Conservation (phyloP, 2,113 vertebrate genomes). For the Chlorocebus sabaeus region DNA sequence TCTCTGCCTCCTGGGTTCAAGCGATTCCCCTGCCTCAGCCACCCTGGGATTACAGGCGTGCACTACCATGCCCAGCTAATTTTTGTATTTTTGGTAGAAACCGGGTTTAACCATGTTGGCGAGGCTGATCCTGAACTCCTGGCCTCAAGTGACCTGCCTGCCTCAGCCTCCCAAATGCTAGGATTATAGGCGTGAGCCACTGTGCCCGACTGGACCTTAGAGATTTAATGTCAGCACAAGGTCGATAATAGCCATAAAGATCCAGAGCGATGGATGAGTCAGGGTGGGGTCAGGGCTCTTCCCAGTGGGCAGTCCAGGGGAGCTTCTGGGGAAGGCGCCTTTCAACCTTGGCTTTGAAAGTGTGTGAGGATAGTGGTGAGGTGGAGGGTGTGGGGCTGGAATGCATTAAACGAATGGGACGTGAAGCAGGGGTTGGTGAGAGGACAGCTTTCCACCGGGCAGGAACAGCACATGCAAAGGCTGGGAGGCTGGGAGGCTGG, state of each 20-base stretch:
- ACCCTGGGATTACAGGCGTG: no score
- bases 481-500: neutral
- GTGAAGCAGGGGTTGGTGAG: no score
- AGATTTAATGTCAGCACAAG: neutral
- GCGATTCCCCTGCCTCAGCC: no score
- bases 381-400: neutral
- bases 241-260: neutral
- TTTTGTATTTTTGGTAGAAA: no score
- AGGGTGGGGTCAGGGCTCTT: neutral
- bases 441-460: neutral
- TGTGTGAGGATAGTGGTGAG: neutral
- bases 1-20: no score
- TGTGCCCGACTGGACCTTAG: no score
- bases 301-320: neutral
- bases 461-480: accelerated
- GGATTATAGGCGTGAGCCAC: no score
- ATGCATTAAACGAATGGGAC: neutral
- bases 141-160: no score
- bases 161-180: no score
- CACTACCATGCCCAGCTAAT: no score
- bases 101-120: no score
- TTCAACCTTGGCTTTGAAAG: neutral
- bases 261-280: neutral
- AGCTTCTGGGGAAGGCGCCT: neutral
- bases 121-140: no score